Evolutionary conservation across 2,797 vertebrate genomes (phyloP), one percentile per base, ranked within the genome.

Genomic region (Acanthiza pusilla): DNA sequence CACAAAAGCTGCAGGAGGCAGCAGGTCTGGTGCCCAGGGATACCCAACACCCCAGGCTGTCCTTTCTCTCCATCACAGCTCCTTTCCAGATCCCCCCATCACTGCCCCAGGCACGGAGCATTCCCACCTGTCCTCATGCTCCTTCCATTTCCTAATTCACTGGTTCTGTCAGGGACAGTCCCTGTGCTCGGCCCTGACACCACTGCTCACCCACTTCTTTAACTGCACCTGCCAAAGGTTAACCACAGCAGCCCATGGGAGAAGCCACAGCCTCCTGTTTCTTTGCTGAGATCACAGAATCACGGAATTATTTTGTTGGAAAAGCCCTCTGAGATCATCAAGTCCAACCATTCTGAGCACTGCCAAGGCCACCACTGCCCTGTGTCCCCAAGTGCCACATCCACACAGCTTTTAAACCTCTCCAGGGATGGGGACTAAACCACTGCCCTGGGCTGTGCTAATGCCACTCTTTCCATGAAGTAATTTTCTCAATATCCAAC

Each of bases 161-260:
- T 18, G 20, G 6, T 10, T 65, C 26, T 25, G 5, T 2, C 32
- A 48, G 45, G 60, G 68, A 21, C 30, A 22, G 53, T 7, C 15
- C 45, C 36, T 0, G 0, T 1, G 10, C 65, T 50, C 27, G 27
- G 71, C 57, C 48, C 82, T 36, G 50, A 14, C 2, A 38, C 43
- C 53, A 1, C 26, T 23, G 42, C 53, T 51, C 78, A 65, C 4
- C 65, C 40, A 29, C 16, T 6, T 2, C 65, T 58, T 40, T 29
- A 21, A 9, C 30, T 3, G 6, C 48, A 5, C 50, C 48, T 25
- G 21, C 50, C 40, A 11, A n/a, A 13, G 38, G 22, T 18, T 53
- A 54, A 11, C 17, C 48, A 7, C 43, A 17, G 13, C 5, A 0
- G 0, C 25, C 40, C 42, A 4, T 2, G 63, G 57, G 57, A 57